Conservation (phyloP, 2,797 vertebrate genomes). For the Lagorchestes hirsutus region DNA sequence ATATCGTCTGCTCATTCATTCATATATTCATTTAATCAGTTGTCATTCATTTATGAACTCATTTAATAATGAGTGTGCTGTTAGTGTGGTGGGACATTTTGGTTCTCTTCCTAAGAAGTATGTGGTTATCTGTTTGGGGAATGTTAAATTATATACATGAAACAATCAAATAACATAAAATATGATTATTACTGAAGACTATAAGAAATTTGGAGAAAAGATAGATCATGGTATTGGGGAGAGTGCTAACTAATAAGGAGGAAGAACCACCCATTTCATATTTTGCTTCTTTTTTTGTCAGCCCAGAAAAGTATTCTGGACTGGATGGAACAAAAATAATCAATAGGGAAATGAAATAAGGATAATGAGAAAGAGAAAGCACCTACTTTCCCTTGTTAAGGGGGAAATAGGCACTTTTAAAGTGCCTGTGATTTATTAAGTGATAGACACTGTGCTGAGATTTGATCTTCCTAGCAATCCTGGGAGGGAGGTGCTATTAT, state of each 20-base stretch:
- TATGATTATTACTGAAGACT: not conserved
- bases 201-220: not conserved
- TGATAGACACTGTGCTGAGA: not conserved
- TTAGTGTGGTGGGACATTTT: not conserved
- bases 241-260: not conserved
- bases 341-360: not conserved
- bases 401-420: not conserved
- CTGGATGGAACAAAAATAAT: not conserved
- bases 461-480: not conserved
- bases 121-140: not conserved
- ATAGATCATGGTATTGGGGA: not conserved
- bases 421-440: not conserved
- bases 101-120: not conserved
- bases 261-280: not conserved
- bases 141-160: not conserved
- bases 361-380: not conserved
- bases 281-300: not conserved
- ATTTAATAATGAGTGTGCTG: not conserved
- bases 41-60: not conserved
- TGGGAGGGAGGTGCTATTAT: not conserved
- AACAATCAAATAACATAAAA: not conserved
- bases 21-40: not conserved
- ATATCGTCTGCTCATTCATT: not conserved
- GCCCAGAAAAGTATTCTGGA: not conserved
- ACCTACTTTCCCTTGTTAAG: not conserved